phyloP scores from a whole-genome alignment of 1,140 invertebrate species.

The Bilobella aurantiaca region DNA sequence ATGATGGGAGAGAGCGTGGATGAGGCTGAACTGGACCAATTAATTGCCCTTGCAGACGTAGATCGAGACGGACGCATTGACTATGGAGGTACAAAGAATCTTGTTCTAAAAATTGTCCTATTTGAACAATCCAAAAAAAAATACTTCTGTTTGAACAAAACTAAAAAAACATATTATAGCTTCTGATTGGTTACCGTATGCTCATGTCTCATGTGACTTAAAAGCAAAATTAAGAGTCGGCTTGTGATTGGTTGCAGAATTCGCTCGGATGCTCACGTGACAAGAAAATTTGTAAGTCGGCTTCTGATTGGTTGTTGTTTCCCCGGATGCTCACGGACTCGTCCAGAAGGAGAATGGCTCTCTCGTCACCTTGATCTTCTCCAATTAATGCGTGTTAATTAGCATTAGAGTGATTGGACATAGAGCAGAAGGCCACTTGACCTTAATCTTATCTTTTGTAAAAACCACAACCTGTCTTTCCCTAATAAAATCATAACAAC shows the following conservation, averaged over 20 bases:
- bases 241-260: background rate
- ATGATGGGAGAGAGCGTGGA: slow-evolving; percentile 64
- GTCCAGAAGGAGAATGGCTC: no score
- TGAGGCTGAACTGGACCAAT: slow-evolving; percentile 57
- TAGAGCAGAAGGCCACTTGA: background rate
- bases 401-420: no score
- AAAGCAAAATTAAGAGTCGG: background rate
- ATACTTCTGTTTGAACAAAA: background rate
- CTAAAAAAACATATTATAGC: background rate
- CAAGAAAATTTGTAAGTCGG: background rate
- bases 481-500: background rate
- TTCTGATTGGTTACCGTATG: background rate
- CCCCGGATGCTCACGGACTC: background rate
- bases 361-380: no score
- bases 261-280: background rate
- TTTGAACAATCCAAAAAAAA: background rate
- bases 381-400: no score
- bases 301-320: background rate
- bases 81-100: slow-evolving; percentile 55
- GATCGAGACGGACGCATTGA: slow-evolving; percentile 66
- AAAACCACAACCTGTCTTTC: background rate
- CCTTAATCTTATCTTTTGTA: background rate
- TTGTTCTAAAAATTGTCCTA: background rate
- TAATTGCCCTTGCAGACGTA: slow-evolving; percentile 58
- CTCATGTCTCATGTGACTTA: background rate